Evolutionary conservation across 2,888 invertebrate species (phyloP).

Genomic region (Phortica okadai): DNA sequence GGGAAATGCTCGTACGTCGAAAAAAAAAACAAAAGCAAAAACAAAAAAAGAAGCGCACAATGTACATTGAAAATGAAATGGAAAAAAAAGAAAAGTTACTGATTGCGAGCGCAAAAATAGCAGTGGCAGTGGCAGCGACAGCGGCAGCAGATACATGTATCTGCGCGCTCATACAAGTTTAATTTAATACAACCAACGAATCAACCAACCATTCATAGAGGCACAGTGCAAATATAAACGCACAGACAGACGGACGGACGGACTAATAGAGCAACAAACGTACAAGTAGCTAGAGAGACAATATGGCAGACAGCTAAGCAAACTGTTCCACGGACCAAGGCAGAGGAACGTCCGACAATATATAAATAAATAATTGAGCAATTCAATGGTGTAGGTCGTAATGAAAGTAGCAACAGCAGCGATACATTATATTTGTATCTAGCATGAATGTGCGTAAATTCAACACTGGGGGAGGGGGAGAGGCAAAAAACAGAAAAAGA

Average conservation of each 20-base stretch:
- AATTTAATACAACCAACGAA: constrained; percentile 16
- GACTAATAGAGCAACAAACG: background rate
- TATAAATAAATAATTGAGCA: constrained; percentile 33
- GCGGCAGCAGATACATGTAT: background rate
- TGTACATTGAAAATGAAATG: constrained; percentile 32
- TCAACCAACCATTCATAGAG: background rate
- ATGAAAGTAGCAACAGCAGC: background rate
- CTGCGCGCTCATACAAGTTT: constrained; percentile 11
- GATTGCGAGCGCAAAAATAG: constrained; percentile 45
- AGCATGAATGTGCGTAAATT: background rate
- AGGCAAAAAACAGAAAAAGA: background rate
- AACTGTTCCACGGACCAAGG: background rate
- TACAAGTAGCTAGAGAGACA: background rate
- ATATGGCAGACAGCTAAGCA: constrained; percentile 9
- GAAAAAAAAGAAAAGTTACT: constrained; percentile 39
- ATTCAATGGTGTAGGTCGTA: constrained; percentile 12
- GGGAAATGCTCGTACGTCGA: background rate
- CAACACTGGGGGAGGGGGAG: background rate
- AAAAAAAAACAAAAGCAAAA: background rate
- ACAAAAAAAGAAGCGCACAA: constrained; percentile 1
- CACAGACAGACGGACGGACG: background rate
- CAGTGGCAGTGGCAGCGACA: background rate
- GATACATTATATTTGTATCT: background rate
- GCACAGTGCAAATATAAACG: background rate
- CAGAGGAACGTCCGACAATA: background rate